Percentiles rank a stretch among this genome's conserved stretches.
These are phyloP conservation scores for Acleris sparsana DNA, from an alignment of 2,888 invertebrate species.

Conservation along the genomic window DNA sequence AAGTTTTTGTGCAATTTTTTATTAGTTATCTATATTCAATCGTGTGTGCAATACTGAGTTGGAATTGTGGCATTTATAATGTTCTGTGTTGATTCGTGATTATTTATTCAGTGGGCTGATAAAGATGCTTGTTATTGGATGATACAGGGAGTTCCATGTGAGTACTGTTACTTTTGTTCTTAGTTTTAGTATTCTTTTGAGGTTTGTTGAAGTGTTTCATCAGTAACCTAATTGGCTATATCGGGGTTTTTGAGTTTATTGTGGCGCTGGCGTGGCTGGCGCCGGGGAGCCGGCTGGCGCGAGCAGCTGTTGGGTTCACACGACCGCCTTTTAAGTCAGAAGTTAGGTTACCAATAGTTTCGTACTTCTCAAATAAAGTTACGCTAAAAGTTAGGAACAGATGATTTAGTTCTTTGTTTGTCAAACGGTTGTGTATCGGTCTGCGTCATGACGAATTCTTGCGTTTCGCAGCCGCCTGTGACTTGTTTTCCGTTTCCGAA, in stretches of 20 bases:
- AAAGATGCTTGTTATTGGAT: slow-evolving; percentile 78
- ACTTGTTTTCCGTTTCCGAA: slow-evolving; percentile 11
- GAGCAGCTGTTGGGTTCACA: slow-evolving; percentile 56
- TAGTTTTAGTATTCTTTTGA: slow-evolving; percentile 43
- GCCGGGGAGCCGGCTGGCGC: slow-evolving; percentile 48
- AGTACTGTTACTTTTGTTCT: slow-evolving; percentile 57
- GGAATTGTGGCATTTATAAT: slow-evolving; percentile 69
- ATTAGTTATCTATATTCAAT: slow-evolving; percentile 74
- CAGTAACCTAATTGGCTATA: slow-evolving; percentile 74
- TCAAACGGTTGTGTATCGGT: slow-evolving; percentile 16
- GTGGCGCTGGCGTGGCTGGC: slow-evolving; percentile 55
- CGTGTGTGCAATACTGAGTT: slow-evolving; percentile 76
- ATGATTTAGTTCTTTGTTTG: slow-evolving; percentile 36
- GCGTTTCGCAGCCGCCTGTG: not conserved
- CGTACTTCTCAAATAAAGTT: slow-evolving; percentile 22
- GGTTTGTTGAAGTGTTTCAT: slow-evolving; percentile 55
- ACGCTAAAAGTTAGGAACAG: slow-evolving; percentile 31
- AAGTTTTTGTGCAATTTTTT: slow-evolving; percentile 74
- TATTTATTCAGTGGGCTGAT: slow-evolving; percentile 79
- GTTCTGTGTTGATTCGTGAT: slow-evolving; percentile 81
- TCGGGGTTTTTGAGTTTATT: slow-evolving; percentile 54
- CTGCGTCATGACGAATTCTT: slow-evolving; percentile 4
- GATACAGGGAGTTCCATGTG: slow-evolving; percentile 74
- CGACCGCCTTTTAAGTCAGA: slow-evolving; percentile 33
- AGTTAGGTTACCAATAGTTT: slow-evolving; percentile 7